Evolutionary conservation across 92 coral and sea anemone genomes (phyloP).

Genomic region (Anthopleura xanthogrammica): DNA sequence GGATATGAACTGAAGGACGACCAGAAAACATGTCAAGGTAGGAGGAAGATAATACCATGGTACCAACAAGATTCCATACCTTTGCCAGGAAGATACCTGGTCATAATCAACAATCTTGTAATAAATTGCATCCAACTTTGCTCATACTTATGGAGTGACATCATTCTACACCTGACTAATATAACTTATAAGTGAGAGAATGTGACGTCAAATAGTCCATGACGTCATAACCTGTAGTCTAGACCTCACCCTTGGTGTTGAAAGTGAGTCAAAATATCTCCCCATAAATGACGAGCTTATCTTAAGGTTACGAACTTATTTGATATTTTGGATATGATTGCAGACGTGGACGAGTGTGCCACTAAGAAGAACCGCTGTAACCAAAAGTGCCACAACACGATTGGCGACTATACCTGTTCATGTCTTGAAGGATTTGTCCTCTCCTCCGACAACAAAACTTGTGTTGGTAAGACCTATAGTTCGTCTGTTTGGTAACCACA

Average conservation of each 20-base stretch:
- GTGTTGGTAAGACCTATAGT: constrained; percentile 31
- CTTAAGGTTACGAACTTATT: no score
- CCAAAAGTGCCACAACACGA: constrained; percentile 52
- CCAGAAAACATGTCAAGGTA: constrained; percentile 51
- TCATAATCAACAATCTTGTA: no score
- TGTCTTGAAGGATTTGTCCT: constrained; percentile 36
- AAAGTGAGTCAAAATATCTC: no score
- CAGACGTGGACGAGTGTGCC: constrained; percentile 57
- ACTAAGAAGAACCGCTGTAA: constrained; percentile 39
- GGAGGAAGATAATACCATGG: background rate
- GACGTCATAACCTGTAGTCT: no score
- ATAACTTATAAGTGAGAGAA: background rate
- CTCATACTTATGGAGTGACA: no score
- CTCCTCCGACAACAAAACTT: constrained; percentile 34
- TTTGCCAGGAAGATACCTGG: no score
- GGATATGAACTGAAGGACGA: constrained; percentile 46
- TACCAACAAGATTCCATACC: no score
- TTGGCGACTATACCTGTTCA: constrained; percentile 41
- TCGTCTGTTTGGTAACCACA: background rate
- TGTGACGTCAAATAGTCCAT: background rate
- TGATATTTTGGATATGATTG: background rate
- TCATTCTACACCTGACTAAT: no score
- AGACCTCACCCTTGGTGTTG: no score
- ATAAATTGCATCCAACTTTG: no score
- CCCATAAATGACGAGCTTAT: no score